These are phyloP conservation scores for Chiroxiphia lanceolata DNA, from an alignment of 2,797 vertebrate species.

Conservation along the genomic window DNA sequence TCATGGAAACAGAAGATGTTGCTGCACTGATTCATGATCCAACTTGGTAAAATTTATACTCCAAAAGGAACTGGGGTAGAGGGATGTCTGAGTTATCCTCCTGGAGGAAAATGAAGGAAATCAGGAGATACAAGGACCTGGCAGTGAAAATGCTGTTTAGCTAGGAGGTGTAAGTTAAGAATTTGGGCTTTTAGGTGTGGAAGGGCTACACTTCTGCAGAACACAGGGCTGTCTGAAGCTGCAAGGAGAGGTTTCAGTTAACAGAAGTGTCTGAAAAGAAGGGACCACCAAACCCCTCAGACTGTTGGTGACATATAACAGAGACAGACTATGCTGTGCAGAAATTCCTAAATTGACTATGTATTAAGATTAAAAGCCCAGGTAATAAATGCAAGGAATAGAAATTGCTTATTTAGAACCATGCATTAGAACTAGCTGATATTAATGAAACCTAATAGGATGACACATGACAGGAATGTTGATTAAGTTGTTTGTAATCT, in stretches of 20 bases:
- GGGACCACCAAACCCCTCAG: background rate
- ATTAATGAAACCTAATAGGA: slow-evolving; percentile 50
- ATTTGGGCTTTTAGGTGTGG: background rate
- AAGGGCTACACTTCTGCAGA: background rate
- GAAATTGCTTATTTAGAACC: slow-evolving; percentile 45
- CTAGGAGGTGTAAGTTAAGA: background rate
- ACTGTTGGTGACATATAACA: background rate
- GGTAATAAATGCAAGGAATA: slow-evolving; percentile 48
- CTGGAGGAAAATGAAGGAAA: background rate
- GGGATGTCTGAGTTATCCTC: background rate
- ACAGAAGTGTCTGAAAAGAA: background rate
- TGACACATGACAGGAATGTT: slow-evolving; percentile 41
- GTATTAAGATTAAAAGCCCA: slow-evolving; percentile 33
- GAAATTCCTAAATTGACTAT: slow-evolving; percentile 23
- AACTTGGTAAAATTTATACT: background rate
- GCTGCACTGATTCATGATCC: background rate
- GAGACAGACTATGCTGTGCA: background rate
- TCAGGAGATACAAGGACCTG: background rate
- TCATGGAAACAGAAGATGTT: background rate
- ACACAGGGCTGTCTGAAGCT: background rate
- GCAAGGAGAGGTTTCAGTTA: background rate
- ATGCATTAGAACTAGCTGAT: slow-evolving; percentile 11
- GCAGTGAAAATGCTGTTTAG: background rate
- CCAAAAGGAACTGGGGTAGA: background rate
- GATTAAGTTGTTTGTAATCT: slow-evolving; percentile 46